Base-by-base conservation (phyloP, 2,888 invertebrate species). In the Digitonthophagus gazella region DNA sequence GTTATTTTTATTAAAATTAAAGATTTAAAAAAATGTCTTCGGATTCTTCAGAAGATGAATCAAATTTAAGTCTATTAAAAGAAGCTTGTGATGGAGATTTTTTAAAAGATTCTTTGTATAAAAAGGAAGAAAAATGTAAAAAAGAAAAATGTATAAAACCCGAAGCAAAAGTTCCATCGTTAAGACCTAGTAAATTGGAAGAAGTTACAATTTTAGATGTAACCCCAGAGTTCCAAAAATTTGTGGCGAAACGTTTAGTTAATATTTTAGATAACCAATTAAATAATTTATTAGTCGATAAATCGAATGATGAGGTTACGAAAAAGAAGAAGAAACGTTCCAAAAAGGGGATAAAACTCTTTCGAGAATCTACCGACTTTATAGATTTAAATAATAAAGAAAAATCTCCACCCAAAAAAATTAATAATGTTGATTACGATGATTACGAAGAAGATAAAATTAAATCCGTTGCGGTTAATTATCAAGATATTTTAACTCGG, bases 41-140 rank as follows among this genome's bases (percentile, higher is more conserved):
- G 6, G 78, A 77, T 72, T 77, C 77, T 67, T 82, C 81, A 8
- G 82, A 82, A 44, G 81, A 82, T 58, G 82, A 82, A 74, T 11
- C 28, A 8, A 76, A 79, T 73, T 70, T 78, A 19, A 74, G 75
- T 8, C 72, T 75, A 67, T 69, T 82, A 15, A 74, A 76, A 76
- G 87, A 87, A 76, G 85, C 84, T 2, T 82, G 86, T 1, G 87
- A 87, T 74, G 75, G 73, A 16, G 80, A 85, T 44, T 87, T 88
- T 74, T 82, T 77, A 73, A 84, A 74, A 76, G 83, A 81, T 78
- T 80, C 69, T 72, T 79, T 78, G 78, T 81, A 71, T 69, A 76
- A 73, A 67, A 44, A 3, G 14, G 22, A 14, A 16, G 22, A 19
- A 11, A 57, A 64, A 15, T 54, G 5, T n/a, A 19, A 68, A 67